A percentile compares a stretch with the other conserved stretches of the same genome.
Evolutionary conservation across 2,888 invertebrate species (phyloP).

Genomic region (Drosophila quasianomalipes): DNA sequence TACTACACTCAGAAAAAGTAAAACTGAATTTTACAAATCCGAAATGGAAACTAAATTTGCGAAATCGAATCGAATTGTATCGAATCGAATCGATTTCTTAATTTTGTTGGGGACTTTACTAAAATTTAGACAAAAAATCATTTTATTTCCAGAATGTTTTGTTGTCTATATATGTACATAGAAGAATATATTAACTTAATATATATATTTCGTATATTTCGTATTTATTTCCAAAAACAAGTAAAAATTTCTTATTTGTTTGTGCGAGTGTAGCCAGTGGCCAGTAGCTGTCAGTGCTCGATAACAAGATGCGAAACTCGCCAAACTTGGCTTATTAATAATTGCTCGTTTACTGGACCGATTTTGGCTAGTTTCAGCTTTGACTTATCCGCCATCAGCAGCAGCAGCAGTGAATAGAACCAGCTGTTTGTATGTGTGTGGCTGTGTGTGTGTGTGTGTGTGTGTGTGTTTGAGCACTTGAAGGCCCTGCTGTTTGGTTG

Average conservation of each 20-base stretch:
- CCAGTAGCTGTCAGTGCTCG: slow-evolving; percentile 10
- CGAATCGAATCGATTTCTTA: no score
- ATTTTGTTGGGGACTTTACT: no score
- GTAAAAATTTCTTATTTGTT: rapidly evolving
- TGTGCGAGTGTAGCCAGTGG: not conserved
- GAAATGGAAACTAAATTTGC: not conserved
- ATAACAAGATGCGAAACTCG: slow-evolving; percentile 38
- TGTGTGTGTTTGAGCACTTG: slow-evolving; percentile 29
- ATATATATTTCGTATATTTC: not conserved
- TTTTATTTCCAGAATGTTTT: no score
- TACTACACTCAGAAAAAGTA: not conserved
- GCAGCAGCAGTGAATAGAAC: slow-evolving; percentile 9
- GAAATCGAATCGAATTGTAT: no score
- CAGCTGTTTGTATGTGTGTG: slow-evolving; percentile 6
- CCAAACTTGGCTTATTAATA: slow-evolving; percentile 69
- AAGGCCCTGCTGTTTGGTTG: slow-evolving; percentile 20
- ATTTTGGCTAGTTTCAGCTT: slow-evolving; percentile 56
- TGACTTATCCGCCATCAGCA: slow-evolving; percentile 46
- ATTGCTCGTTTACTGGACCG: slow-evolving; percentile 45
- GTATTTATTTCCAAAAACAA: not conserved
- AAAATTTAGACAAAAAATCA: no score
- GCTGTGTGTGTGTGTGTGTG: not conserved
- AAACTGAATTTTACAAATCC: not conserved
- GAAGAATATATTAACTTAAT: no score
- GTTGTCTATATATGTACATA: not conserved